Evolutionary conservation across 2,113 vertebrate genomes (phyloP), one percentile per base, ranked within the genome.

Genomic region (Hirundichthys speculiger): DNA sequence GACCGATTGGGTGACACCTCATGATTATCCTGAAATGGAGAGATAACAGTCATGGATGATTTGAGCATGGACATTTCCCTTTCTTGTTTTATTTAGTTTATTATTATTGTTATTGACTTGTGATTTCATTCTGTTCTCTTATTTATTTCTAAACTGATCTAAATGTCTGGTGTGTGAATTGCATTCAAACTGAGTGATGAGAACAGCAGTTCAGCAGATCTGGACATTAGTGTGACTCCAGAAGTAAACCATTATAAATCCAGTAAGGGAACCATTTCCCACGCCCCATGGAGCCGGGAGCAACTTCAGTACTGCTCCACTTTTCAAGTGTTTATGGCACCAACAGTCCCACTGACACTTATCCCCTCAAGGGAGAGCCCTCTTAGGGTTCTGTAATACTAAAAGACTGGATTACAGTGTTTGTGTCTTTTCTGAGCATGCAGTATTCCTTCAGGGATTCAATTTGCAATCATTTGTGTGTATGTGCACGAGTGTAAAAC

Each of bases 1-100:
- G 90, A 92, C 75, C 88, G 86, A 63, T 76, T 90, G 52, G 88
- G 88, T 8, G 91, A 85, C 24, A 46, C 64, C 8, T 86, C 86
- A 0, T 52, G 64, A 60, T 85, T 85, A 66, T 92, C 91, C 92
- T 93, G 22, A 58, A 55, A 79, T 42, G 13, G 13, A 5, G 42
- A 14, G 27, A 8, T 27, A 27, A 27, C 8, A 27, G 27, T 27
- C 30, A 34, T 6, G 6, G 3, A 34, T 34, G 30, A 34, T 34
- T 5, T 9, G 6, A 34, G 30, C 1, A 34, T 10, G 11, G 30
- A 34, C 3, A 34, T 9, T 1, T 10, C 30, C 30, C 30, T 5
- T 34, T 34, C 7, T 34, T 34, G 11, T 34, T n/a, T n/a, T n/a
- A n/a, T n/a, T n/a, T n/a, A n/a, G n/a, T n/a, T n/a, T n/a, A n/a